Percentiles rank a stretch among this genome's conserved stretches.
Evolutionary conservation across 2,113 vertebrate genomes (phyloP).

Genomic region (Gobius niger): DNA sequence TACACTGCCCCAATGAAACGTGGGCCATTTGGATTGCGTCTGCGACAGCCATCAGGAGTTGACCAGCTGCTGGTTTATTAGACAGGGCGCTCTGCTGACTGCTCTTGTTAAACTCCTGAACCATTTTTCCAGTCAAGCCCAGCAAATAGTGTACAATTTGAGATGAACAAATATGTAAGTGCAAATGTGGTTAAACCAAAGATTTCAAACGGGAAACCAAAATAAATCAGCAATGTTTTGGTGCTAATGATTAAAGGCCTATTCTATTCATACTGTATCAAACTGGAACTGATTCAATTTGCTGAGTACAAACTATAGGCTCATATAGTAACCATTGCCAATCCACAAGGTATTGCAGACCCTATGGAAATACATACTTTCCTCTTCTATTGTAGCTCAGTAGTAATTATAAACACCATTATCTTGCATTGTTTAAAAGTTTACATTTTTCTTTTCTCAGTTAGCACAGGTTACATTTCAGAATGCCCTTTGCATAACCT

Average conservation of each 20-base stretch:
- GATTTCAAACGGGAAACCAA: background rate
- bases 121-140: slow-evolving; percentile 20
- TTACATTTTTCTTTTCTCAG: no score
- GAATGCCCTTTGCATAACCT: no score
- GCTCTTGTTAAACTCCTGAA: slow-evolving; percentile 63
- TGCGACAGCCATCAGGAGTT: slow-evolving; percentile 22
- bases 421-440: no score
- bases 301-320: no score
- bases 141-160: slow-evolving; percentile 20
- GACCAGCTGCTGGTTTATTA: slow-evolving; percentile 69
- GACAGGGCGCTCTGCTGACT: slow-evolving; percentile 41
- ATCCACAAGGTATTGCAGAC: no score
- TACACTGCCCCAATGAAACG: slow-evolving; percentile 40
- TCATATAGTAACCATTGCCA: no score
- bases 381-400: no score
- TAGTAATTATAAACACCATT: no score
- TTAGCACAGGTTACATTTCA: no score
- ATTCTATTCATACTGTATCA: no score
- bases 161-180: background rate
- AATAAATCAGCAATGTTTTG: background rate
- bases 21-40: slow-evolving; percentile 34
- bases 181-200: background rate
- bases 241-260: background rate
- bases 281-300: no score
- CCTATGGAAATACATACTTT: no score